These are phyloP conservation scores for Drosophila cardini DNA, from an alignment of 1,140 invertebrate genomes.

Conservation along the genomic window DNA sequence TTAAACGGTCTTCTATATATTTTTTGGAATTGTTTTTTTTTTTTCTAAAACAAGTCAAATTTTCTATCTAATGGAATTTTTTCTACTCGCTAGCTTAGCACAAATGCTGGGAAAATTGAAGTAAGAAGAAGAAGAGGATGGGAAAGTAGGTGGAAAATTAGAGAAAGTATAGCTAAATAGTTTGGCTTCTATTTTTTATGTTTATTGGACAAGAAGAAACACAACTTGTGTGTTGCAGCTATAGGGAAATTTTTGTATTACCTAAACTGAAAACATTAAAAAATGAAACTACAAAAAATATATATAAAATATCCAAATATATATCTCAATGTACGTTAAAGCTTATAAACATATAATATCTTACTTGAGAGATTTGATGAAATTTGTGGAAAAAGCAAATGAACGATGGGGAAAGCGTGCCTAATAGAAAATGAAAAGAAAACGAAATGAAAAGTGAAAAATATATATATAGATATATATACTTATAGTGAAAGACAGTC, in stretches of 20 bases:
- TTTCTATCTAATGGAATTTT: constrained; percentile 18
- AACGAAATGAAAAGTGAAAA: background rate
- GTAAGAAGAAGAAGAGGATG: too few species aligned
- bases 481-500: constrained; percentile 20
- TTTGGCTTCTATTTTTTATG: constrained; percentile 5
- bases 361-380: background rate
- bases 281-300: background rate
- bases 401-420: constrained; percentile 14
- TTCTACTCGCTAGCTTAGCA: constrained; percentile 20
- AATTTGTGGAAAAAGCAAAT: background rate
- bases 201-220: constrained; percentile 4
- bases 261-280: constrained; percentile 18
- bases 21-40: background rate
- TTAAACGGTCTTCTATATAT: too few species aligned
- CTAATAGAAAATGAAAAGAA: background rate
- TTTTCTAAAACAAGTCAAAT: constrained; percentile 1
- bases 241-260: constrained; percentile 20
- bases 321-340: constrained; percentile 22
- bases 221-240: constrained; percentile 7
- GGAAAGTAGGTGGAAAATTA: background rate
- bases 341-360: constrained; percentile 6
- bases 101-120: background rate
- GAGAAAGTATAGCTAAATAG: background rate
- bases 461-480: constrained; percentile 17
- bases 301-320: constrained; percentile 2